Evolutionary conservation across 2,113 vertebrate species (phyloP).

Genomic region (Axis porcinus): DNA sequence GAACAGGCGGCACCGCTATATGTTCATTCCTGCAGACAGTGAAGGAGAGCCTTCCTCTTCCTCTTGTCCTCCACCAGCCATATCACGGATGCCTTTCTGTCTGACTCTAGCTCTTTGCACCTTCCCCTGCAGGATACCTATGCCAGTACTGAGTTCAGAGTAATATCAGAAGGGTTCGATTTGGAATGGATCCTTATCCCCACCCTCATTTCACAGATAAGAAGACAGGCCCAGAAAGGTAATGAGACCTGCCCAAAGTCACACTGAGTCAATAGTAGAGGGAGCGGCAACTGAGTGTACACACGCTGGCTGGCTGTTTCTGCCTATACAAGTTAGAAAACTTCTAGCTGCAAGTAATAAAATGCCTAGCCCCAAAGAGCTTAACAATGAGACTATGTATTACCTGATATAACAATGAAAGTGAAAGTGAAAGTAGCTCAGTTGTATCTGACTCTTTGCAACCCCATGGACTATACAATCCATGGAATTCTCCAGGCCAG

Average conservation of each 20-base stretch:
- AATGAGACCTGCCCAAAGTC: neutral
- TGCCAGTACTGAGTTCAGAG: neutral
- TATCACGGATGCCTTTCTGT: neutral
- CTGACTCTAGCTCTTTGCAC: neutral
- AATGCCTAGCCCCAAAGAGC: neutral
- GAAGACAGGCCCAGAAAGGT: neutral
- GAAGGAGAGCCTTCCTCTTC: neutral
- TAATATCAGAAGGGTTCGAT: neutral
- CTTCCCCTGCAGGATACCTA: fast-evolving
- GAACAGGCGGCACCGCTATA: neutral
- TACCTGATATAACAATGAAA: neutral
- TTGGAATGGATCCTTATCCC: neutral
- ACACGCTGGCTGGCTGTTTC: neutral
- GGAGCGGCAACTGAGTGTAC: neutral
- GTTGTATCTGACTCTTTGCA: neutral
- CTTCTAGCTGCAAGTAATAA: neutral
- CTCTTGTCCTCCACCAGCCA: too few relatives aligned
- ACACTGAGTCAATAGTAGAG: neutral
- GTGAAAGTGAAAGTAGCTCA: neutral
- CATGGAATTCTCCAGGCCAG: neutral
- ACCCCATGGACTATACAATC: neutral
- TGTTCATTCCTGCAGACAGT: neutral
- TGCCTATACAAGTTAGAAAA: neutral
- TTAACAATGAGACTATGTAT: neutral
- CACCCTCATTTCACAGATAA: neutral